Percentiles rank a stretch among this genome's conserved stretches.
Conservation (phyloP, 2,797 vertebrate species). For the Eulemur albifrons region DNA sequence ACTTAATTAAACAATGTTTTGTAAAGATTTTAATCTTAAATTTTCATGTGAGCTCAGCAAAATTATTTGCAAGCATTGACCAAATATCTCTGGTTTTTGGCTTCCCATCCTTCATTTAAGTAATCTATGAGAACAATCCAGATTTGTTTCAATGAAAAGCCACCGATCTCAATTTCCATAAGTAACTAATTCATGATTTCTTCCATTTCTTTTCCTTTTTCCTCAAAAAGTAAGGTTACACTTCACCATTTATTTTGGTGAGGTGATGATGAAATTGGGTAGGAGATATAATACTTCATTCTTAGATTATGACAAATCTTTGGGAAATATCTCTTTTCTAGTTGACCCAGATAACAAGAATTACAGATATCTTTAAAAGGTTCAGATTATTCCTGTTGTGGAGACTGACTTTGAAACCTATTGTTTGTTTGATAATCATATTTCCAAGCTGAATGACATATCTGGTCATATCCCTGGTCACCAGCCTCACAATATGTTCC, state of each 20-base stretch:
- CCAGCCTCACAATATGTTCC: not conserved
- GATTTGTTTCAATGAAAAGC: not conserved
- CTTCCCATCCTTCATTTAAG: not conserved
- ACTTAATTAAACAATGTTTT: not conserved
- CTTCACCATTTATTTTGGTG: not conserved
- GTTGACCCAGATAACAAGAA: not conserved
- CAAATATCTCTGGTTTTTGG: not conserved
- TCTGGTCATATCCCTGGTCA: not conserved
- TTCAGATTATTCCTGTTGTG: not conserved
- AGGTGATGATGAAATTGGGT: not conserved
- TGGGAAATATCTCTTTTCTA: not conserved
- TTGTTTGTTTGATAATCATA: not conserved
- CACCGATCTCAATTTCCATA: not conserved
- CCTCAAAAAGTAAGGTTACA: not conserved
- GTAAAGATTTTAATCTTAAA: conserved; percentile 12
- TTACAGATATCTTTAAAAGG: not conserved
- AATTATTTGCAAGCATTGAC: conserved; percentile 19
- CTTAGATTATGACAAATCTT: not conserved
- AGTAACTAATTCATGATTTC: not conserved
- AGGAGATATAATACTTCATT: not conserved
- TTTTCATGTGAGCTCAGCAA: not conserved
- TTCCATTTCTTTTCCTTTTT: not conserved
- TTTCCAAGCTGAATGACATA: not conserved
- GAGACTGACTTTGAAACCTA: not conserved
- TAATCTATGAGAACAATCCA: not conserved